phyloP scores from a whole-genome alignment of 37 sponge, comb jelly and placozoan species.

The Theonella swinhoei region DNA sequence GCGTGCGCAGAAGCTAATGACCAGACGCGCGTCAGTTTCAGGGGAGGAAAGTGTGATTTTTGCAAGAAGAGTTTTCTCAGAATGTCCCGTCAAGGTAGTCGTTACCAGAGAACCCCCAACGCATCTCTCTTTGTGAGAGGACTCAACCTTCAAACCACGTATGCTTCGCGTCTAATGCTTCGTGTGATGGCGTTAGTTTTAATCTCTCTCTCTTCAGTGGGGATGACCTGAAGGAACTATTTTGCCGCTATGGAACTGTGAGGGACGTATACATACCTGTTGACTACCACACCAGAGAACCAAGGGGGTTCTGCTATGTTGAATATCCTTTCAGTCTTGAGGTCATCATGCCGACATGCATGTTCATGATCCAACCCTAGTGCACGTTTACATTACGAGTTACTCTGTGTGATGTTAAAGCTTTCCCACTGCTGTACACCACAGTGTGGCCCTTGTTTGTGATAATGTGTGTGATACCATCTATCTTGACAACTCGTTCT shows the following conservation, averaged over 20 bases:
- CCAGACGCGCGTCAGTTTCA: neutral
- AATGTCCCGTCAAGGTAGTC: slow-evolving; percentile 1
- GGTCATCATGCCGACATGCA: neutral
- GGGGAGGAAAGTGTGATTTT: neutral
- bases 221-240: slow-evolving; percentile 91
- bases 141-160: slow-evolving; percentile 78
- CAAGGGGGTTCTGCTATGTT: slow-evolving; percentile 97
- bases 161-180: slow-evolving; percentile 1
- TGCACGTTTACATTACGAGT: neutral
- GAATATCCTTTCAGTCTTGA: slow-evolving; percentile 83
- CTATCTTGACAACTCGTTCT: too few species aligned
- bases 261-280: slow-evolving; percentile 96
- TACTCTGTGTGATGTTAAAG: neutral
- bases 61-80: too few species aligned
- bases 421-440: neutral
- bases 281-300: slow-evolving; percentile 96
- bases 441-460: neutral
- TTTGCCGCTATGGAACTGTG: slow-evolving; percentile 88
- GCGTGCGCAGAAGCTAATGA: neutral
- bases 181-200: neutral
- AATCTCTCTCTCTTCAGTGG: slow-evolving; percentile 32
- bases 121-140: slow-evolving; percentile 85
- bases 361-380: neutral
- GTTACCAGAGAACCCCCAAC: slow-evolving; percentile 82
- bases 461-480: too few species aligned